Evolutionary conservation across 1,140 invertebrate species (phyloP).

Genomic region (Wiebesia pumilae): DNA sequence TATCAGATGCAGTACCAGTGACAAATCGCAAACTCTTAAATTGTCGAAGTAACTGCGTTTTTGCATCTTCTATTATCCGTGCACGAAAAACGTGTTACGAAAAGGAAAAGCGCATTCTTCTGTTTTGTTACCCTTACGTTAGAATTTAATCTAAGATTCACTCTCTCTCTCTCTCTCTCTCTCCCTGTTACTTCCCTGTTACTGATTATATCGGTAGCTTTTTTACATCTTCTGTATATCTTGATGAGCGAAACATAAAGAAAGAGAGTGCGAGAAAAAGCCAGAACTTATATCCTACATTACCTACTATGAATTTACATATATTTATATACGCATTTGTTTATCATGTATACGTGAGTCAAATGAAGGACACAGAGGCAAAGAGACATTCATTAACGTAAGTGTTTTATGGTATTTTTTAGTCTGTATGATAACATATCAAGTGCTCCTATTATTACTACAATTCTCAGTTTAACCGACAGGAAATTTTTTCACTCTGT

Average conservation of each 20-base stretch:
- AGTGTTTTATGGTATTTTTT: constrained; percentile 47
- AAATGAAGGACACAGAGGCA: background rate
- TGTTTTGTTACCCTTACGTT: background rate
- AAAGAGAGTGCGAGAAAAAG: no score
- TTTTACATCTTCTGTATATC: no score
- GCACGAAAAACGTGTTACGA: background rate
- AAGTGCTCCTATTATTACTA: background rate
- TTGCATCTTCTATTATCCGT: background rate
- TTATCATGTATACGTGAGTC: no score
- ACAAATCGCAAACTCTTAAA: background rate
- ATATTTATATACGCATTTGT: no score
- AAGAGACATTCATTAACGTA: constrained; percentile 40
- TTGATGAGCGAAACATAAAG: no score
- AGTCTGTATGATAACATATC: constrained; percentile 42
- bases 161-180: background rate
- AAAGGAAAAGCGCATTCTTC: background rate
- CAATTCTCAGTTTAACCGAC: no score
- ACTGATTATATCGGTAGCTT: no score
- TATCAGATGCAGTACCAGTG: background rate
- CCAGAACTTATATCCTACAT: no score
- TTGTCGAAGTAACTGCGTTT: background rate
- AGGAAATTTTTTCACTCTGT: no score
- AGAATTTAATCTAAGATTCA: background rate
- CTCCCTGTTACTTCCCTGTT: no score
- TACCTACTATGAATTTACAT: no score